These are phyloP conservation scores for Pedetes capensis DNA, from an alignment of 2,113 vertebrate genomes.

Conservation along the genomic window DNA sequence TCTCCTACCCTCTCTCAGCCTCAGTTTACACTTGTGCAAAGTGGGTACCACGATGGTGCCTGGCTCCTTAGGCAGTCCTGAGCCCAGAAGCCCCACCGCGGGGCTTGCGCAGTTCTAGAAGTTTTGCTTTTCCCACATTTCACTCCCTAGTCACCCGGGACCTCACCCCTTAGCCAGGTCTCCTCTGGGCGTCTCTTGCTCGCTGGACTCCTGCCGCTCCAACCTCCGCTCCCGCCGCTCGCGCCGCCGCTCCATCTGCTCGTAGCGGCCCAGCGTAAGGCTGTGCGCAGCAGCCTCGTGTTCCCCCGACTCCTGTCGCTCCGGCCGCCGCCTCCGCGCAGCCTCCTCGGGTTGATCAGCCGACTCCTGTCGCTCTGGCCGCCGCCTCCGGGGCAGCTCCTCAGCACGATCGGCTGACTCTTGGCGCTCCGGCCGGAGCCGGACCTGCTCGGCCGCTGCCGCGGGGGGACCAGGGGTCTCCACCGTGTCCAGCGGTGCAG, in stretches of 20 bases:
- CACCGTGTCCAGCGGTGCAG: conserved; percentile 44
- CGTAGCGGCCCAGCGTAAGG: conserved; percentile 77
- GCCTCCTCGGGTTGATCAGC: conserved; percentile 82
- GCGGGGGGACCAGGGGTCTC: not conserved
- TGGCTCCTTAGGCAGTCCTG: not conserved
- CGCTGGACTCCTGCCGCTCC: conserved; percentile 93
- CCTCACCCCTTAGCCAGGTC: conserved; percentile 63
- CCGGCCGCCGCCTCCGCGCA: conserved; percentile 84
- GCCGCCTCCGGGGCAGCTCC: conserved; percentile 61
- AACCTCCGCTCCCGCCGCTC: conserved; percentile 85
- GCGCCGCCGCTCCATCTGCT: conserved; percentile 85
- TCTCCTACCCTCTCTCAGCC: not conserved
- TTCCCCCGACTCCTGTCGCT: conserved; percentile 86
- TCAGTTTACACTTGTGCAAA: not conserved
- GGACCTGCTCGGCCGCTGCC: conserved; percentile 31
- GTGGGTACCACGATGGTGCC: accelerated
- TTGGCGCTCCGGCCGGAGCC: conserved; percentile 46
- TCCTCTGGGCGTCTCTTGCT: conserved; percentile 85
- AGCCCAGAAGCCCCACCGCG: not conserved
- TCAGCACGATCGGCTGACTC: conserved; percentile 66
- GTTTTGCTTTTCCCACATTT: not conserved
- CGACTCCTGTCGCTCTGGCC: conserved; percentile 29
- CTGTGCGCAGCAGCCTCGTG: conserved; percentile 77
- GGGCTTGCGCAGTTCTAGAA: not conserved
- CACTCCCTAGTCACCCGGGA: not conserved